A percentile compares a stretch with the other conserved stretches of the same genome.
phyloP scores from a whole-genome alignment of 2,113 vertebrate genomes.

The Psilopsiagon aurifrons region DNA sequence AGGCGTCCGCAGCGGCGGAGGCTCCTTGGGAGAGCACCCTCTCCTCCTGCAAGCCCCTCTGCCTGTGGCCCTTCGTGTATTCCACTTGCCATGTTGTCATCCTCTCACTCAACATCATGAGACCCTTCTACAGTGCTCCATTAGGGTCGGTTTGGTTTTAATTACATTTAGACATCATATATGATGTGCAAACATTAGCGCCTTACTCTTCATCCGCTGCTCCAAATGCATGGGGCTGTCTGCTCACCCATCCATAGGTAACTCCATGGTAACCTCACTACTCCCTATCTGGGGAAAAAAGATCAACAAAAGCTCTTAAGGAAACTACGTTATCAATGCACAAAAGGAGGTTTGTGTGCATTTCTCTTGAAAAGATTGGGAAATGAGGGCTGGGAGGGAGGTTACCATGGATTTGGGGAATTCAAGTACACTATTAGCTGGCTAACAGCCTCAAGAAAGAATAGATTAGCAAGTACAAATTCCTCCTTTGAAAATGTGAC shows the following conservation, averaged over 20 bases:
- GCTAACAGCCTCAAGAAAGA: neutral
- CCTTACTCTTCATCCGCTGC: neutral
- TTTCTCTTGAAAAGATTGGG: neutral
- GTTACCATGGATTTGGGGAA: slow-evolving; percentile 37
- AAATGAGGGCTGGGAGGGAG: neutral
- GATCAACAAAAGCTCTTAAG: slow-evolving; percentile 14
- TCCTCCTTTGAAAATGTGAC: neutral
- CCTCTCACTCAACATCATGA: neutral
- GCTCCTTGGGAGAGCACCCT: neutral
- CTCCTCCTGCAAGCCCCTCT: neutral
- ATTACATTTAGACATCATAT: neutral
- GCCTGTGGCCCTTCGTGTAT: neutral
- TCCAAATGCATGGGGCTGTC: neutral
- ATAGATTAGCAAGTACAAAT: neutral
- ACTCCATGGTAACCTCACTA: slow-evolving; percentile 58
- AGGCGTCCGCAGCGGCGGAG: neutral
- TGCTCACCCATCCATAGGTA: slow-evolving; percentile 2
- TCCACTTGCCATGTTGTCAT: neutral
- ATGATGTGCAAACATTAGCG: neutral
- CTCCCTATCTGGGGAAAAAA: neutral
- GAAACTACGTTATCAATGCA: neutral
- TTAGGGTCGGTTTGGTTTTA: neutral
- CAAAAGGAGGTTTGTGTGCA: neutral
- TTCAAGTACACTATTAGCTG: neutral
- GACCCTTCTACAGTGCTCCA: neutral